Base-by-base conservation (phyloP, 2,113 vertebrate genomes). In the Arenaria interpres region DNA sequence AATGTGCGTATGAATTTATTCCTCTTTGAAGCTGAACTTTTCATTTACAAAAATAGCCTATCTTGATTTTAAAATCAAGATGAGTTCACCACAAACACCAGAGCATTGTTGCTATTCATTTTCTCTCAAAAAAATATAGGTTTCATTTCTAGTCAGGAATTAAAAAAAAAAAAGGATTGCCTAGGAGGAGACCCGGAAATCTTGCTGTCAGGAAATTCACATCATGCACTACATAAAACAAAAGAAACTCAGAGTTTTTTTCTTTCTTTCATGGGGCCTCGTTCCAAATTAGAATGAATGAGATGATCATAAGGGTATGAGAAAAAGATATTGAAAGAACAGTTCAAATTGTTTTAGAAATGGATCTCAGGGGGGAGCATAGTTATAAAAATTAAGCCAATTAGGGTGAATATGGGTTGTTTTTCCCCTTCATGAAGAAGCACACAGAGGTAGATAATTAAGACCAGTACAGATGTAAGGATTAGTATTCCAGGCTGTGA, bases 401-500 rank as follows among this genome's bases (percentile, higher is more conserved):
- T 95, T 90, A 78, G 64, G 51, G 18, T 43, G 73, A 66, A 6
- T 13, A 14, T 4, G 64, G 50, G 73, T 28, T 96, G 83, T 23
- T 89, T 71, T 53, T 45, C 46, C 46, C 24, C 53, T 56, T 87
- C 79, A 63, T 30, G 41, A 64, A 95, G 89, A 45, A 54, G 71
- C 60, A 74, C 27, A 10, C 41, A 6, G 27, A 73, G 67, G 82
- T 14, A 59, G 32, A 32, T 94, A 81, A 94, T 95, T 86, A 94
- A 92, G 90, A 67, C 77, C 53, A 32, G 39, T 10, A 56, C 39
- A 77, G 92, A 85, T 78, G 80, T 22, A 60, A n/a, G 87, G 89
- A 94, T 97, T 85, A 94, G 93, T n/a, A 93, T 95, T 96, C 95
- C 94, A 41, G 79, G 24, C 75, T 83, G 46, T 6, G 53, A 76